Evolutionary conservation across 2,797 vertebrate species (phyloP).

Genomic region (Oreonectes daqikongensis): DNA sequence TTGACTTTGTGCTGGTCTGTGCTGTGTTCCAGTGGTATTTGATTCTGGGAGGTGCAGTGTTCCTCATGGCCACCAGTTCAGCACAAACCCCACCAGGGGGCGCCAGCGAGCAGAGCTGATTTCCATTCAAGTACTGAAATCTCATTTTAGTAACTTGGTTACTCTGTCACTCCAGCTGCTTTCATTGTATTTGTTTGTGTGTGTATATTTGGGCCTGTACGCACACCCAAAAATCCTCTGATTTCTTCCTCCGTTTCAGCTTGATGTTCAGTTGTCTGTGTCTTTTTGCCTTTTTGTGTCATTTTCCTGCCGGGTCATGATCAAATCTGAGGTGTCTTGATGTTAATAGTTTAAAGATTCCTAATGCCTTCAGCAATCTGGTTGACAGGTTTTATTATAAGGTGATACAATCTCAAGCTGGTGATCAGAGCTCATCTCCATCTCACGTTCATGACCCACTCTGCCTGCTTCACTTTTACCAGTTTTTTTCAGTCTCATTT

Average conservation of each 20-base stretch:
- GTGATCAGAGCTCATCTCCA: slow-evolving; percentile 11
- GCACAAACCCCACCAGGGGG: slow-evolving; percentile 84
- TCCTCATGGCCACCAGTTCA: slow-evolving; percentile 89
- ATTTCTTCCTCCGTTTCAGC: slow-evolving; percentile 14
- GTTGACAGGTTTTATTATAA: not conserved
- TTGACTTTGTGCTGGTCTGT: slow-evolving; percentile 72
- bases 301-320: slow-evolving; percentile 34
- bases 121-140: slow-evolving; percentile 77
- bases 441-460: slow-evolving; percentile 14
- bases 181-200: slow-evolving; percentile 5
- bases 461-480: not conserved
- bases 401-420: not conserved
- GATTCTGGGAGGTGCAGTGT: slow-evolving; percentile 92
- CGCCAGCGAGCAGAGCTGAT: slow-evolving; percentile 86
- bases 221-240: not conserved
- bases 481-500: slow-evolving; percentile 28
- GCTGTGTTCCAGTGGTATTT: slow-evolving; percentile 92
- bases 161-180: slow-evolving; percentile 21
- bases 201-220: slow-evolving; percentile 7
- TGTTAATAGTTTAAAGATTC: not conserved
- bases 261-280: slow-evolving; percentile 13
- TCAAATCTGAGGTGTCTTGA: slow-evolving; percentile 27
- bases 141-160: slow-evolving; percentile 68
- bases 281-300: not conserved
- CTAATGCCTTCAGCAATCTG: not conserved